These are phyloP conservation scores for Trachelus troglodyta DNA, from an alignment of 2,888 invertebrate species.

Conservation along the genomic window DNA sequence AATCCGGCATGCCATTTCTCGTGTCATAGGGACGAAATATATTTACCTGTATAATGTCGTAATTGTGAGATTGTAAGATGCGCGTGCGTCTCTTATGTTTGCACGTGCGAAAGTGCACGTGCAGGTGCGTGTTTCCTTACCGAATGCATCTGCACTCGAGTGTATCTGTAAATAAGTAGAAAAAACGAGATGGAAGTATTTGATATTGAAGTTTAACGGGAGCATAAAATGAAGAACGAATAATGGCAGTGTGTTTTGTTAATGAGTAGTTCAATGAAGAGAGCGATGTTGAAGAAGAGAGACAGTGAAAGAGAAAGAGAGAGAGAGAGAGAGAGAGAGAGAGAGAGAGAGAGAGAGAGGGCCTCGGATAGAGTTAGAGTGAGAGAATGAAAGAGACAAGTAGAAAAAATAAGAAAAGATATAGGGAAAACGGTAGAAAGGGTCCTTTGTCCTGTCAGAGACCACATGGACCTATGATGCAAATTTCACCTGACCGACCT, in stretches of 20 bases:
- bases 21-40: neutral
- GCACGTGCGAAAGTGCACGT: neutral
- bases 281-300: neutral
- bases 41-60: neutral
- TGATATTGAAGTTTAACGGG: neutral
- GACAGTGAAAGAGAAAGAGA: neutral
- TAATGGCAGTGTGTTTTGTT: neutral
- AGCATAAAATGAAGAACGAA: neutral
- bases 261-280: neutral
- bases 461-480: conserved; percentile 31
- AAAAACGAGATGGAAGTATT: neutral
- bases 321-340: conserved; percentile 10
- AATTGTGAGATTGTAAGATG: neutral
- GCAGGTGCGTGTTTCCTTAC: neutral
- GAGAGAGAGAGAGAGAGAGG: neutral
- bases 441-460: conserved; percentile 3
- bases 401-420: neutral
- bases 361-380: neutral
- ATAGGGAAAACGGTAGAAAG: conserved; percentile 10
- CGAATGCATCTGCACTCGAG: neutral
- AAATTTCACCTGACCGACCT: conserved; percentile 47
- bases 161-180: neutral
- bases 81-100: neutral
- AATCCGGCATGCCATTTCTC: neutral
- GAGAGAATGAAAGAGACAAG: conserved; percentile 2